phyloP scores from a whole-genome alignment of 2,888 invertebrate species.

The Brachypalpus laphriformis region DNA sequence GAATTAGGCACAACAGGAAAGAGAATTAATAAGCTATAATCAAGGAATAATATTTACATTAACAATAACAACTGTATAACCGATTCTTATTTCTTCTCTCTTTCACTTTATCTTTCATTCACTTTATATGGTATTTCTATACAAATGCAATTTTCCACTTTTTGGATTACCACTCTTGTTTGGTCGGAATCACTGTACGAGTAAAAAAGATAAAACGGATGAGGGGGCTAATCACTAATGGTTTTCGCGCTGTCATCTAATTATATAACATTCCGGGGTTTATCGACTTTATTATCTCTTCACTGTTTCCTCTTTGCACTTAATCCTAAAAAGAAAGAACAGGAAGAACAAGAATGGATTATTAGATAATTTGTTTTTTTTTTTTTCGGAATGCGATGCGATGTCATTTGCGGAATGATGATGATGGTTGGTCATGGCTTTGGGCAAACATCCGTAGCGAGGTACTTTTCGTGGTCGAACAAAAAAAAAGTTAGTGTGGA shows the following conservation, averaged over 20 bases:
- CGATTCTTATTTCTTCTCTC: background rate
- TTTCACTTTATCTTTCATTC: slow-evolving; percentile 3
- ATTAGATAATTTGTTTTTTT: slow-evolving; percentile 9
- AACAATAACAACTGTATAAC: slow-evolving; percentile 28
- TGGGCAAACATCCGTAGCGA: too few relatives aligned
- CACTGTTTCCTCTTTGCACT: slow-evolving; percentile 12
- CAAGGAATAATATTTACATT: slow-evolving; percentile 30
- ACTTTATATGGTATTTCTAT: background rate
- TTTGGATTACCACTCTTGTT: slow-evolving; percentile 12
- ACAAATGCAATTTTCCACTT: slow-evolving; percentile 30
- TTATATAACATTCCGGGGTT: slow-evolving; percentile 33
- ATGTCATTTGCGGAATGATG: slow-evolving; percentile 27
- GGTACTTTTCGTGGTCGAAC: too few relatives aligned
- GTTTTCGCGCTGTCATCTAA: slow-evolving; percentile 46
- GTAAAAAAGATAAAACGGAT: slow-evolving; percentile 19
- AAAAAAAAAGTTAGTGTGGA: too few relatives aligned
- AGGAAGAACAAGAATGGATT: slow-evolving; percentile 29
- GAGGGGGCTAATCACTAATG: slow-evolving; percentile 39
- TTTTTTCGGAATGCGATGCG: background rate
- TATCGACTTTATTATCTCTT: slow-evolving; percentile 26
- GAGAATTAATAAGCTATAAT: slow-evolving; percentile 33
- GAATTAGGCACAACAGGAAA: slow-evolving; percentile 64
- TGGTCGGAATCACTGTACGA: background rate
- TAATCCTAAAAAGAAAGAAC: slow-evolving; percentile 28
- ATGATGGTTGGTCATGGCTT: slow-evolving; percentile 9